phyloP scores from a whole-genome alignment of 2,113 vertebrate genomes.

The Xenopus borealis region DNA sequence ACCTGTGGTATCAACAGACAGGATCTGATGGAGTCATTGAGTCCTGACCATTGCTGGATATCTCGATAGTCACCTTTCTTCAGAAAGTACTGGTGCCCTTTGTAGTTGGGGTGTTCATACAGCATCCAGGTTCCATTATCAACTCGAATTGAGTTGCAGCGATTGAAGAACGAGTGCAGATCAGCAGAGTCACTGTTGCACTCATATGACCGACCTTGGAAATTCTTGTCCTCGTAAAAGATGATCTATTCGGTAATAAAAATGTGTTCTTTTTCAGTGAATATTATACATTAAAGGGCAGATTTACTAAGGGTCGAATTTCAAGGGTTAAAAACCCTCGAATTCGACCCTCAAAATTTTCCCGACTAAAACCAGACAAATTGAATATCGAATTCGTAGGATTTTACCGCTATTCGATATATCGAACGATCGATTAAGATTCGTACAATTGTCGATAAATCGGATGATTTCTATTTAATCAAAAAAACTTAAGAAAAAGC shows the following conservation, averaged over 20 bases:
- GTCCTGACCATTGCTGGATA: slow-evolving; percentile 85
- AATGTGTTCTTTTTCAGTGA: too few species aligned
- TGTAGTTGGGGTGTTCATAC: slow-evolving; percentile 83
- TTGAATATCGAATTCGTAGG: too few species aligned
- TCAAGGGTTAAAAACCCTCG: too few species aligned
- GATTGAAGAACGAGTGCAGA: slow-evolving; percentile 80
- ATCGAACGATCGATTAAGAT: too few species aligned
- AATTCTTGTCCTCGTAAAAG: slow-evolving; percentile 92
- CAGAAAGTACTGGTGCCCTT: slow-evolving; percentile 83
- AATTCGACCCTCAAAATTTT: too few species aligned
- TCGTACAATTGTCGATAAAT: too few species aligned
- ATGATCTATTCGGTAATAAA: slow-evolving; percentile 67
- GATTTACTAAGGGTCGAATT: too few species aligned
- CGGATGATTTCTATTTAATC: too few species aligned
- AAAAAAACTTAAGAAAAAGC: too few species aligned
- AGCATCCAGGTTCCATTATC: slow-evolving; percentile 87
- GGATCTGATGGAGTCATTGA: slow-evolving; percentile 85
- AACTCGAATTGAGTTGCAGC: slow-evolving; percentile 89
- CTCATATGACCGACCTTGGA: slow-evolving; percentile 84
- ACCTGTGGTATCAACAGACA: slow-evolving; percentile 58
- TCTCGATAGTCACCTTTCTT: slow-evolving; percentile 83
- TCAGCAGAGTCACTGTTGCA: slow-evolving; percentile 82
- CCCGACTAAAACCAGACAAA: too few species aligned
- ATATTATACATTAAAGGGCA: too few species aligned
- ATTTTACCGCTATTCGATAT: too few species aligned